These are phyloP conservation scores for Borostomias antarcticus DNA, from an alignment of 2,797 vertebrate species.

Conservation along the genomic window DNA sequence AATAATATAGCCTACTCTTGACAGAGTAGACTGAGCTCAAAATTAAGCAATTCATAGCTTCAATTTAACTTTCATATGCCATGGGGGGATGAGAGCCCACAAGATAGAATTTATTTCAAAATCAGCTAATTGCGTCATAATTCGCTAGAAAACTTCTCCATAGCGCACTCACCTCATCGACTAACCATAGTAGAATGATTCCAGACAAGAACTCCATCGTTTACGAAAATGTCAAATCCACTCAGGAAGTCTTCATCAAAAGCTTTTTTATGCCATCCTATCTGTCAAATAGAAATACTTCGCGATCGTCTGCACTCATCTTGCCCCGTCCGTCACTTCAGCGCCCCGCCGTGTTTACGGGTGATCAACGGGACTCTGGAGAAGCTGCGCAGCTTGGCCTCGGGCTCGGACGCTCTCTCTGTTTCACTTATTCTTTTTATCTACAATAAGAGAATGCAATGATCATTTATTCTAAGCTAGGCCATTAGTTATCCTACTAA, in stretches of 20 bases:
- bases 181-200: constrained; percentile 9
- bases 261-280: background rate
- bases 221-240: background rate
- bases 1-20: too few species aligned
- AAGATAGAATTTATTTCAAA: too few species aligned
- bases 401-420: too few species aligned
- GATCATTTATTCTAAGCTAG: too few species aligned
- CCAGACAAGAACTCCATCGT: background rate
- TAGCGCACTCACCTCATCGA: constrained; percentile 21
- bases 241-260: background rate
- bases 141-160: background rate
- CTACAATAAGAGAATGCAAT: too few species aligned
- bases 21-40: too few species aligned
- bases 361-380: background rate
- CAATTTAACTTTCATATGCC: too few species aligned
- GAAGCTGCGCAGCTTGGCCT: background rate
- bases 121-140: background rate
- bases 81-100: background rate
- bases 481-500: too few species aligned
- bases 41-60: too few species aligned
- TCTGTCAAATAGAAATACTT: background rate
- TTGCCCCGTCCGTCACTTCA: background rate
- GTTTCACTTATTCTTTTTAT: too few species aligned
- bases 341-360: background rate
- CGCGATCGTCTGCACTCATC: background rate